Conservation (phyloP, 2,888 invertebrate genomes). For the Drosophila picticornis region DNA sequence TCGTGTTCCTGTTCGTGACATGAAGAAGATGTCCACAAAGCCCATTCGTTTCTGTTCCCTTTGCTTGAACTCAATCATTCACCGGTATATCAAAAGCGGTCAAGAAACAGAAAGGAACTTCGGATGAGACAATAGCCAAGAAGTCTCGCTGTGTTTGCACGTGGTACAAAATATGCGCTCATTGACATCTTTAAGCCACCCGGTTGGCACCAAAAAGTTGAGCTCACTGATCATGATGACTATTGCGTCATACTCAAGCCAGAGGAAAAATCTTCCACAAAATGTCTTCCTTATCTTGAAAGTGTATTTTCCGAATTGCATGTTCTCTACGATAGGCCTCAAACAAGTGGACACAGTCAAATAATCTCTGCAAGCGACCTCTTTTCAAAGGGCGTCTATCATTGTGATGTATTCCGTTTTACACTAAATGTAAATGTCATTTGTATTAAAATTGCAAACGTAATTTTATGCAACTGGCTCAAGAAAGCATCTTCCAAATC, state of each 20-base stretch:
- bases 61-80: constrained; percentile 77
- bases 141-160: constrained; percentile 66
- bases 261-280: constrained; percentile 21
- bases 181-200: constrained; percentile 65
- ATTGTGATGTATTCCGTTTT: neutral
- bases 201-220: neutral
- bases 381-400: neutral
- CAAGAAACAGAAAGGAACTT: constrained; percentile 1
- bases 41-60: constrained; percentile 75
- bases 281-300: constrained; percentile 75
- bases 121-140: neutral
- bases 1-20: constrained; percentile 23
- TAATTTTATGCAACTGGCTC: neutral
- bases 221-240: constrained; percentile 35
- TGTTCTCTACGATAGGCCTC: constrained; percentile 72
- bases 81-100: constrained; percentile 52
- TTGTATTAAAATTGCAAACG: neutral
- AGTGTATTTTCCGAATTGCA: constrained; percentile 76
- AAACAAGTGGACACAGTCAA: neutral
- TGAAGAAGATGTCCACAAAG: constrained; percentile 34
- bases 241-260: constrained; percentile 59
- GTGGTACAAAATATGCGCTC: constrained; percentile 66
- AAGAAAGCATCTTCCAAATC: neutral
- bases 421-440: neutral
- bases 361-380: constrained; percentile 5